Evolutionary conservation across 2,797 vertebrate species (phyloP), one percentile per base, ranked within the genome.

Genomic region (Poecilia gillii): DNA sequence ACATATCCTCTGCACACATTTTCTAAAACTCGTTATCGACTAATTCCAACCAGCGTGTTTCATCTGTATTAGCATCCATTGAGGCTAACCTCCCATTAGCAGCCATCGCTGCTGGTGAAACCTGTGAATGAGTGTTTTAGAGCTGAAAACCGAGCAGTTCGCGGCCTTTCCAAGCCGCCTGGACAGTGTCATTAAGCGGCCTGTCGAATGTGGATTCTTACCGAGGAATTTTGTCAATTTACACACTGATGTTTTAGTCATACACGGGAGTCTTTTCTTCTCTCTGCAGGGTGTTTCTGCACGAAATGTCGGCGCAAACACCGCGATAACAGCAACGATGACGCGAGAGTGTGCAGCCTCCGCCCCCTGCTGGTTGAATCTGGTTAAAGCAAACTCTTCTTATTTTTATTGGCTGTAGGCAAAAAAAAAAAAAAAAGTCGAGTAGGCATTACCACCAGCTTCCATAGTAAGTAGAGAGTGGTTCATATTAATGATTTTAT

Each of bases 221-320:
- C 95, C 95, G 93, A 96, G 86, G 64, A 88, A 87, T 91, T 92
- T 43, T 91, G 90, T 90, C 79, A 91, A 93, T 83, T 93, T 92
- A 94, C 88, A 93, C 85, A 88, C 39, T 81, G 87, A 87, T 68
- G 79, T 92, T 92, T 88, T 84, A 78, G 49, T 92, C 89, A 87
- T 91, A 83, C 84, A 91, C 81, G 59, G n/a, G 3, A 41, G 75
- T 81, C 75, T 80, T 73, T 79, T 88, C 90, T 85, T 76, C 78
- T 77, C 72, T 66, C 59, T 47, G 77, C 78, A 59, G 74, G 71
- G 3, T 47, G 68, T 47, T 7, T 7, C 74, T 43, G 79, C 87
- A 81, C 80, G 84, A 95, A 96, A 95, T 95, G 93, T 94, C 94
- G 92, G 91, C 53, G 3, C 72, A 86, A 84, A 57, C 13, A 79